A percentile compares a stretch with the other conserved stretches of the same genome.
Evolutionary conservation across 2,888 invertebrate species (phyloP).

Genomic region (Bembecia ichneumoniformis): DNA sequence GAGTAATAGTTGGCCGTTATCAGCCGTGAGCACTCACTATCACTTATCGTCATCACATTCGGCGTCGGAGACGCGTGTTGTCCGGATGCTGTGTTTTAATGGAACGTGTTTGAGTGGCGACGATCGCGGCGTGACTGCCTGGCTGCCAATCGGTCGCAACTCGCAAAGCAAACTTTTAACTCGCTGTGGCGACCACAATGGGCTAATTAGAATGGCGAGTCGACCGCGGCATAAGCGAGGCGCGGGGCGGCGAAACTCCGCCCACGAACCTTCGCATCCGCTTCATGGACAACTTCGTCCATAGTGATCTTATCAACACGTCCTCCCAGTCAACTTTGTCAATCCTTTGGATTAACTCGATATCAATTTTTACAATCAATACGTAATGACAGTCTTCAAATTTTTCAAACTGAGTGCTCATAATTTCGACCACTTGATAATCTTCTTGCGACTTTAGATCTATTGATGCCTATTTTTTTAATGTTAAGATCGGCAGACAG

Average conservation of each 20-base stretch:
- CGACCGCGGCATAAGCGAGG: slow-evolving; percentile 39
- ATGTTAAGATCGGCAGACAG: too few species aligned
- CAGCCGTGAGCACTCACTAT: slow-evolving; percentile 47
- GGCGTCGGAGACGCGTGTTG: slow-evolving; percentile 36
- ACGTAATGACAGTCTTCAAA: too few species aligned
- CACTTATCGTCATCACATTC: slow-evolving; percentile 59
- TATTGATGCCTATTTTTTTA: too few species aligned
- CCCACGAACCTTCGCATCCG: slow-evolving; percentile 68
- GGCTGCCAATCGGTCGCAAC: slow-evolving; percentile 33
- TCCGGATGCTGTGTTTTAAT: slow-evolving; percentile 12
- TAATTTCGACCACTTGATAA: too few species aligned
- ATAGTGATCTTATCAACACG: slow-evolving; percentile 40
- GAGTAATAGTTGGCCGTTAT: slow-evolving; percentile 37
- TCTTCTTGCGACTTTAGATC: too few species aligned
- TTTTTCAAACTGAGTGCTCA: too few species aligned
- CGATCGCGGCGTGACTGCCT: slow-evolving; percentile 49
- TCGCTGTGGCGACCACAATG: slow-evolving; percentile 62
- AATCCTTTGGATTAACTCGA: slow-evolving; percentile 6
- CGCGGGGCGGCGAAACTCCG: slow-evolving; percentile 47
- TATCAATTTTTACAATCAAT: too few species aligned
- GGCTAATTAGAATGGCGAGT: slow-evolving; percentile 70
- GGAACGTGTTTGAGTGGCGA: slow-evolving; percentile 41
- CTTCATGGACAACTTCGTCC: slow-evolving; percentile 47
- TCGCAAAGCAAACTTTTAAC: slow-evolving; percentile 38
- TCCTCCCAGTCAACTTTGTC: slow-evolving; percentile 11